Conservation (phyloP, 92 coral and sea anemone genomes). For the Epizoanthus ramosus region DNA sequence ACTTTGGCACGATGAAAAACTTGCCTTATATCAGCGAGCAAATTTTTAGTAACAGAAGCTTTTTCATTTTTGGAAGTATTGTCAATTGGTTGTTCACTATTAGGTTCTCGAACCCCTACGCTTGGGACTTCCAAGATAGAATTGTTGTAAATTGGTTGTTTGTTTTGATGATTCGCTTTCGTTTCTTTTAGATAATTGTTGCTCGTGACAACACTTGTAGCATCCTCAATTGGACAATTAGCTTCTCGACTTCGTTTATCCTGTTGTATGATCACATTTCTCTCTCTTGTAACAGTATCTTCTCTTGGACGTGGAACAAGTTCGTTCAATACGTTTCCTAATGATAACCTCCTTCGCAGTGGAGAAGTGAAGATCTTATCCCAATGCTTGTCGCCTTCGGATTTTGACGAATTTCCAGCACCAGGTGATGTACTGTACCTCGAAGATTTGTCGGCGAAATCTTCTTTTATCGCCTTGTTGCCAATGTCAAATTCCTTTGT, state of each 20-base stretch:
- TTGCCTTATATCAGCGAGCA: conserved; percentile 5
- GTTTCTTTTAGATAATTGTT: no score
- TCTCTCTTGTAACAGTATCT: neutral
- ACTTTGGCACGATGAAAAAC: neutral
- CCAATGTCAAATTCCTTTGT: neutral
- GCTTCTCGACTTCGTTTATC: no score
- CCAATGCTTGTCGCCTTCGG: neutral
- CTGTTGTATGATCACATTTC: no score
- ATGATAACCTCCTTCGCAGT: neutral
- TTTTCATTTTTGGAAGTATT: neutral
- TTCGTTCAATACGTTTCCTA: neutral
- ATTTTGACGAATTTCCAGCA: neutral
- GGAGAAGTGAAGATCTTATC: neutral
- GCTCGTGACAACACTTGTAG: no score
- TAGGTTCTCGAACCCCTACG: neutral
- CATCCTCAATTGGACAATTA: no score
- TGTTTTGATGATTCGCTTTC: no score
- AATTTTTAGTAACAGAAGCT: neutral
- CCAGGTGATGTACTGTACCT: neutral
- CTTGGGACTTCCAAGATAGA: neutral
- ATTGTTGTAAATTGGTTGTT: no score
- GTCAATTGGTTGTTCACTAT: neutral
- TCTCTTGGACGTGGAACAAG: no score
- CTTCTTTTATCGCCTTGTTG: neutral
- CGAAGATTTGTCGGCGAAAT: neutral